Evolutionary conservation across 1,140 invertebrate genomes (phyloP).

Genomic region (Daktulosphaira vitifoliae): DNA sequence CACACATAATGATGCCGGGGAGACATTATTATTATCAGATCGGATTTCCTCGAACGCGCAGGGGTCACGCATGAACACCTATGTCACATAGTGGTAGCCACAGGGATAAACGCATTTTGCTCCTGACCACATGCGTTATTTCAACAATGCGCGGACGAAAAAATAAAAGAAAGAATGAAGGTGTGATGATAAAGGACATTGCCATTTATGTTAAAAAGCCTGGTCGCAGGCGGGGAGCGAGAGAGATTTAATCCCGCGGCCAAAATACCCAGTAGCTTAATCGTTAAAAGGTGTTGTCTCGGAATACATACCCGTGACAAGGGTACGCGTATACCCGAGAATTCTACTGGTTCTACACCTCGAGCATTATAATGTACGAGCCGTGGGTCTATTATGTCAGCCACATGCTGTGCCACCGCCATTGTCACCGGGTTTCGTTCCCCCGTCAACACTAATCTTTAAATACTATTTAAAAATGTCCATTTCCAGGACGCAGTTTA

Average conservation of each 20-base stretch:
- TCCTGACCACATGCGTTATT: slow-evolving; percentile 4
- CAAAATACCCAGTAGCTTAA: slow-evolving; percentile 30
- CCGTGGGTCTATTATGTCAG: slow-evolving; percentile 26
- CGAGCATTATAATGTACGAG: background rate
- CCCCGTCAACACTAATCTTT: slow-evolving; percentile 32
- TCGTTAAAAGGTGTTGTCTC: slow-evolving; percentile 33
- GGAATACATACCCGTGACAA: slow-evolving; percentile 19
- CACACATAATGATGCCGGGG: background rate
- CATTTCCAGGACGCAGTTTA: slow-evolving; percentile 30
- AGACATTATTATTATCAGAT: slow-evolving; percentile 16
- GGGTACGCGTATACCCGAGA: background rate
- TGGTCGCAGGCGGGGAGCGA: background rate
- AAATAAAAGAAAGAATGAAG: slow-evolving; percentile 1
- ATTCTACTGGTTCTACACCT: slow-evolving; percentile 14
- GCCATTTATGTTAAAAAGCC: slow-evolving; percentile 2
- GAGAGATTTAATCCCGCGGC: slow-evolving; percentile 22
- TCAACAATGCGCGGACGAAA: background rate
- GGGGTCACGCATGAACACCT: slow-evolving; percentile 28
- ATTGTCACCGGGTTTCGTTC: slow-evolving; percentile 30
- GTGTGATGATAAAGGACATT: slow-evolving; percentile 13
- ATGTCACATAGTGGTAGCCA: background rate
- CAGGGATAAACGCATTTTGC: background rate
- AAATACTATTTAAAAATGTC: slow-evolving; percentile 34
- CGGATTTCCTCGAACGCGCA: slow-evolving; percentile 22
- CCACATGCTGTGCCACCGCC: slow-evolving; percentile 31